Base-by-base conservation (phyloP, 2,888 invertebrate species). In the Bellardia pandia region DNA sequence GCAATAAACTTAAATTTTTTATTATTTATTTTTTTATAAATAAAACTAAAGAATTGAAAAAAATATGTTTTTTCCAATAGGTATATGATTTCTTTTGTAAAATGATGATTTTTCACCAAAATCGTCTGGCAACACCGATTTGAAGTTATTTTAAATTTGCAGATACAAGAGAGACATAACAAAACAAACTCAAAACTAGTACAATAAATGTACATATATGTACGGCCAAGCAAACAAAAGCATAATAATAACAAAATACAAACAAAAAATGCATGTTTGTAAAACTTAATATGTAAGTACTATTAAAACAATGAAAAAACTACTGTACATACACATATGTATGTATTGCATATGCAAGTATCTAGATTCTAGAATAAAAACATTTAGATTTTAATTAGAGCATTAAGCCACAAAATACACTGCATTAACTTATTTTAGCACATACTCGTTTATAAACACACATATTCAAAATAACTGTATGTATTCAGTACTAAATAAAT, bases 341-440 rank as follows among this genome's bases (percentile, higher is more conserved):
- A 13, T 2, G 33, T 8, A 11, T 56, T 7, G 45, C 45, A 51
- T 56, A 64, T 33, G 64, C n/a, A 77, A 14, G 11, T 4, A 2
- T 23, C 56, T 40, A 53, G n/a, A n/a, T n/a, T 33, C 68, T 76
- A 33, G 69, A 74, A 66, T 45, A 51, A n/a, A 75, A 69, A 71
- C 42, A 68, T 85, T 83, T 64, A 37, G 11, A 68, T 69, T 85
- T 69, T 75, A 80, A 76, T 64, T 85, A 85, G 79, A 80, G 75
- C 85, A 76, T 85, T 75, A 69, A 80, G 48, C 33, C 30, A 60
- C 42, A 53, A 56, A 75, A 53, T 45, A 56, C 7, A 51, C 3
- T 53, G 16, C 40, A 33, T 3, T 45, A 45, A 56, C 56, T 45
- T 66, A 72, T 56, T 80, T 79, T 40, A 42, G 74, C 56, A 74